Base-by-base conservation (phyloP, 2,888 invertebrate species). In the Tethea ocularis region DNA sequence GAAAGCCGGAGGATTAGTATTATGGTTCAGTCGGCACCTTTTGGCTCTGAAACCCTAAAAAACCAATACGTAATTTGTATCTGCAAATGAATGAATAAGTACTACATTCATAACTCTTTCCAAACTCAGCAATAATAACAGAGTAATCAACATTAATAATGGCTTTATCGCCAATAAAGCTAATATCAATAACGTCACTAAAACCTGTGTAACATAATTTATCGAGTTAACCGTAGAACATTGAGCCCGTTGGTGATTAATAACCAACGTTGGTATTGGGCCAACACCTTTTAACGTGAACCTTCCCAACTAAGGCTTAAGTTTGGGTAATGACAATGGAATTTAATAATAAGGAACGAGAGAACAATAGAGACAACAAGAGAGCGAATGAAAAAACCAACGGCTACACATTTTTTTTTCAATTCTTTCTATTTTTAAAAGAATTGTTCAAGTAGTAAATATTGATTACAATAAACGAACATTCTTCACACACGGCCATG, bases 161-260 rank as follows among this genome's bases (percentile, higher is more conserved):
- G 36, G 33, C 54, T 33, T 33, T 54, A 54, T 33, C 33, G 24
- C 54, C 54, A 54, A 54, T 46, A 20, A 46, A 46, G 46, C 46
- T 58, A 59, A 64, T 67, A 66, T 72, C 68, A 72, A 74, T 71
- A 73, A 71, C 68, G 70, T 67, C 66, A 74, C 67, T 71, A 68
- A 75, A 65, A 70, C 64, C 60, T 57, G 56, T 63, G 69, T 59
- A 67, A 57, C 56, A 59, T 57, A 66, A 75, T 75, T 75, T 72
- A 75, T 75, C 63, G 67, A 61, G 46, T 17, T 46, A 46, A 46
- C 46, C 46, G 46, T 46, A 20, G 46, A 46, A 46, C 46, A 46
- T 46, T 46, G 46, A 46, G 46, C 46, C 10, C 20, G 20, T 17
- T 46, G 46, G 20, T 46, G 54, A 54, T 54, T 54, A 54, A 54